Evolutionary conservation across 2,797 vertebrate genomes (phyloP), one percentile per base, ranked within the genome.

Genomic region (Ctenopoma kingsleyae): DNA sequence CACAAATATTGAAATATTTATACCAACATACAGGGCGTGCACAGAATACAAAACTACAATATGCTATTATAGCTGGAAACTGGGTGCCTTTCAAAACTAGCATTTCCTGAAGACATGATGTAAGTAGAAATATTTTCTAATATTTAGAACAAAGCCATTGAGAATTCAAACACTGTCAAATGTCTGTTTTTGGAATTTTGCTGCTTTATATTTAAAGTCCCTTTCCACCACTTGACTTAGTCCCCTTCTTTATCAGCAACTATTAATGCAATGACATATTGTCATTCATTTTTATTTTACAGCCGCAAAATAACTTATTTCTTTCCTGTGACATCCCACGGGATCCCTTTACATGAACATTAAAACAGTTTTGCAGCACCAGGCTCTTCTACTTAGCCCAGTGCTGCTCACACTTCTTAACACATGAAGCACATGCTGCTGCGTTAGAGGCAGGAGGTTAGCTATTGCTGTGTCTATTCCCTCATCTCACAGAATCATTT

Each of bases 401-500:
- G 8, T 32, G 30, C 30, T 52, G 20, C 7, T 66, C 50, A 36
- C 52, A 55, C 64, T 61, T 80, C 20, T 22, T 44, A 67, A 72
- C 46, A 77, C 73, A 63, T 41, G 50, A 68, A 77, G 54, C 61
- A 54, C 70, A 82, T 63, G 70, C 67, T 52, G 52, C 61, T 71
- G 65, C 46, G 76, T 84, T 71, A 70, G 52, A 80, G 46, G 60
- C 30, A 22, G 20, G 71, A 47, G 63, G 56, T 70, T 72, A 40
- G 67, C 66, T 64, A 64, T 71, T 71, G 76, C 69, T 83, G 58
- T 72, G 76, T 53, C 65, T 79, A 67, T 72, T 70, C 79, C 74
- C 71, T 78, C 82, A 72, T 78, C 71, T 84, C 77, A 74, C 64
- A 67, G 61, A 90, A 90, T 89, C 80, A 81, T 88, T 90, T 90